Percentiles rank a stretch among this genome's conserved stretches.
Evolutionary conservation across 1,140 invertebrate species (phyloP).

Genomic region (Teleopsis dalmanni): DNA sequence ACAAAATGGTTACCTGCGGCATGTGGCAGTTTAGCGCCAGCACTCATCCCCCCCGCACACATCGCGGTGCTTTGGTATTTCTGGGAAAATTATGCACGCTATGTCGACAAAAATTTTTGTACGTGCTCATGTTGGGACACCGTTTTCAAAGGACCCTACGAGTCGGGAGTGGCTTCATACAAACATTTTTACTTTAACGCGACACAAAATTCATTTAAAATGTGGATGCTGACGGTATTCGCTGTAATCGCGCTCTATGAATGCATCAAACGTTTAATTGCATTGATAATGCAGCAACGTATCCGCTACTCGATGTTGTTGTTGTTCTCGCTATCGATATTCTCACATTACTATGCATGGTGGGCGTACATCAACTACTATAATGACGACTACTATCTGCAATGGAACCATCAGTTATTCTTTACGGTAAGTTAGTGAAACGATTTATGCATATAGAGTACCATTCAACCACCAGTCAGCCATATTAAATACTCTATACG

Average conservation of each 20-base stretch:
- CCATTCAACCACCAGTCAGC: too few relatives aligned
- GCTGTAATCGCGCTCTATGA: constrained; percentile 65
- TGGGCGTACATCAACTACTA: constrained; percentile 79
- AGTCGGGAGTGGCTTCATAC: constrained; percentile 64
- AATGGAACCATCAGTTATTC: constrained; percentile 70
- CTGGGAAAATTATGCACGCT: constrained; percentile 62
- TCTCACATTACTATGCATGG: constrained; percentile 78
- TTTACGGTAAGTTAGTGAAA: constrained; percentile 48
- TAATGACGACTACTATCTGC: constrained; percentile 74
- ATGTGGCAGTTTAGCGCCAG: constrained; percentile 39
- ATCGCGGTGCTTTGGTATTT: constrained; percentile 59
- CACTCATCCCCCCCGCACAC: constrained; percentile 53
- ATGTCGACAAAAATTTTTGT: constrained; percentile 60
- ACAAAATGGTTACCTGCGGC: constrained; percentile 39
- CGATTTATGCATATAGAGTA: not conserved
- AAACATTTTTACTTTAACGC: constrained; percentile 82
- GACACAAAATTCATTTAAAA: constrained; percentile 65
- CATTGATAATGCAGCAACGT: constrained; percentile 49
- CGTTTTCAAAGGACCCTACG: constrained; percentile 74
- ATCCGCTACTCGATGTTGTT: constrained; percentile 62
- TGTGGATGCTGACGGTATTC: constrained; percentile 64
- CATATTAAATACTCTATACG: too few relatives aligned
- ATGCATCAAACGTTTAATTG: constrained; percentile 56
- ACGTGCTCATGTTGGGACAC: constrained; percentile 77
- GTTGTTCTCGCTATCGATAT: constrained; percentile 62